Base-by-base conservation (phyloP, 2,888 invertebrate species). In the Cheilosia pagana region DNA sequence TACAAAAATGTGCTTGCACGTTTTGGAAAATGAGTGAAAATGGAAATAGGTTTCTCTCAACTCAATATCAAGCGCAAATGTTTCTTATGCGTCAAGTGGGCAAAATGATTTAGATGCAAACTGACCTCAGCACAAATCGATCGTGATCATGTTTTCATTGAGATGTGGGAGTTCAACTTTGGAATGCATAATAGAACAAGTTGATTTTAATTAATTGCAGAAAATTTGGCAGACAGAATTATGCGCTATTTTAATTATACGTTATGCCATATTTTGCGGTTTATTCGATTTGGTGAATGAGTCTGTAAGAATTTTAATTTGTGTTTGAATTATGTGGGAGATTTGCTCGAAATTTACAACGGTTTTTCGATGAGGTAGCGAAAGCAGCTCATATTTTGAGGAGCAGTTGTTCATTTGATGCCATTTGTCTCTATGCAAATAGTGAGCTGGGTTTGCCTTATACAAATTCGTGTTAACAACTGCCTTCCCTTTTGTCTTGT, bases 21-120 rank as follows among this genome's bases (percentile, higher is more conserved):
- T 48, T 23, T 45, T 59, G 52, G 68, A 68, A 68, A 53, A 67
- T 50, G 81, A 81, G 71, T 76, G 53, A 35, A 53, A 59, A 25
- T 35, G 8, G 60, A 81, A 81, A 76, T 81, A 76, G 63, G 75
- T 35, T 68, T 43, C 60, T 5, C 12, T 8, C 7, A 48, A 25
- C 25, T n/a, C 28, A 25, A 35, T 25, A 55, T 8, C 57, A 10
- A 48, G 28, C 31, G 19, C 19, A 16, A 14, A 55, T 48, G 79
- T 48, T 62, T 35, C 28, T 45, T 19, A 41, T 52, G 19, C 8
- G 3, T 5, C 45, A 19, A 65, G 62, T 81, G 60, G 70, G 57
- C 16, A 43, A 63, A 59, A 70, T 65, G 75, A 75, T 75, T 75
- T 57, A 75, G 63, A 71, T 63, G 41, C 19, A 5, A 48, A 21